Evolutionary conservation across 2,797 vertebrate genomes (phyloP).

Genomic region (Paedocypris micromegethes): DNA sequence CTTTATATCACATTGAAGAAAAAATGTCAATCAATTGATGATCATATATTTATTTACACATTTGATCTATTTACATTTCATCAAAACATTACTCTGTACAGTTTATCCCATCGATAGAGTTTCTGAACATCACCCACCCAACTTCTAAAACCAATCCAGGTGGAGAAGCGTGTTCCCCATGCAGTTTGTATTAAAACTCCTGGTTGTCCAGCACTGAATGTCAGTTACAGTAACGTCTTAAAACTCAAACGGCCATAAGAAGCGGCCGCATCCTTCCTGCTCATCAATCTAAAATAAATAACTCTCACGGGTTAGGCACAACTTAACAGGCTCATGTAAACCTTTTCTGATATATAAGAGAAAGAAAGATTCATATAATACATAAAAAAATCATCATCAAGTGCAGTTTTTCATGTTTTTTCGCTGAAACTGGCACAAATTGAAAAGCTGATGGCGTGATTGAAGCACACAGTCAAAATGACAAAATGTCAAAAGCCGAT

Average conservation of each 20-base stretch:
- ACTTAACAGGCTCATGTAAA: constrained; percentile 67
- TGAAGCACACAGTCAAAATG: constrained; percentile 48
- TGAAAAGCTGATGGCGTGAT: constrained; percentile 53
- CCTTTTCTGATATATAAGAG: constrained; percentile 53
- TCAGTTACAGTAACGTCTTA: constrained; percentile 29
- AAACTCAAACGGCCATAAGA: constrained; percentile 2
- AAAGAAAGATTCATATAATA: constrained; percentile 35
- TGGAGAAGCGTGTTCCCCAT: background rate
- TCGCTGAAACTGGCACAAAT: constrained; percentile 53
- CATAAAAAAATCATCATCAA: constrained; percentile 52
- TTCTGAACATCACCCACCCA: constrained; percentile 43
- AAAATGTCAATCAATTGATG: too few relatives aligned
- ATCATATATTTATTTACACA: constrained; percentile 74
- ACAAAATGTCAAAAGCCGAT: constrained; percentile 42
- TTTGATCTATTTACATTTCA: constrained; percentile 75
- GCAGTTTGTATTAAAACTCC: constrained; percentile 19
- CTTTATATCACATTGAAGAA: too few relatives aligned
- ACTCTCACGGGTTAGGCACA: constrained; percentile 67
- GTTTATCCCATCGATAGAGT: constrained; percentile 37
- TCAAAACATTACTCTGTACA: constrained; percentile 76
- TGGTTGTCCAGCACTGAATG: background rate
- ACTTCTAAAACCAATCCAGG: constrained; percentile 40
- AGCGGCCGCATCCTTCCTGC: constrained; percentile 31
- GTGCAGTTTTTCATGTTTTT: constrained; percentile 53
- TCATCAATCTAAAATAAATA: constrained; percentile 53